phyloP scores from a whole-genome alignment of 2,113 vertebrate species.

The Passer montanus region DNA sequence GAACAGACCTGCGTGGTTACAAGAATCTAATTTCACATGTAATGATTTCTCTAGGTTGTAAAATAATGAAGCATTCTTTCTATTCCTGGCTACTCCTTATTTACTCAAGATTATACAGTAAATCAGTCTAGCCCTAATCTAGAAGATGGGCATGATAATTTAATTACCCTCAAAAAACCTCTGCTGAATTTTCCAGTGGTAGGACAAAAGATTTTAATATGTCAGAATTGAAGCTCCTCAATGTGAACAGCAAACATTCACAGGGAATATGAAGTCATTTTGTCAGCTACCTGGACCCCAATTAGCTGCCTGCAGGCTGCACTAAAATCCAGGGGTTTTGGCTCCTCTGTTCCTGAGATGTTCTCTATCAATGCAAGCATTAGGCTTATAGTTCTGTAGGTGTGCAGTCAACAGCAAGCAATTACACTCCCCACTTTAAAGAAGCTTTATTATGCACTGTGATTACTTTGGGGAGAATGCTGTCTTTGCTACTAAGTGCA shows the following conservation, averaged over 20 bases:
- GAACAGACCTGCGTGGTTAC: slow-evolving; percentile 21
- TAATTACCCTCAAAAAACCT: slow-evolving; percentile 7
- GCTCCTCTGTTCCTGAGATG: not conserved
- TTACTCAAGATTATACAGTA: not conserved
- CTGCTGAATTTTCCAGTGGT: not conserved
- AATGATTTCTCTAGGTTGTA: slow-evolving; percentile 34
- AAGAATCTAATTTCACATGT: slow-evolving; percentile 41
- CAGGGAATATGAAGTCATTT: not conserved
- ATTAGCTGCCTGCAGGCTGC: not conserved
- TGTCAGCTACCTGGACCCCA: not conserved
- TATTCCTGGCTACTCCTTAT: slow-evolving; percentile 8
- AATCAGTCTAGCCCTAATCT: slow-evolving; percentile 22
- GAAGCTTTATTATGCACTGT: not conserved
- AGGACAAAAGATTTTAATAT: not conserved
- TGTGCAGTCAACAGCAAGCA: not conserved
- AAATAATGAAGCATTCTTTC: slow-evolving; percentile 51
- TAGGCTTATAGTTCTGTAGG: not conserved
- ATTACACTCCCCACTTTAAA: not conserved
- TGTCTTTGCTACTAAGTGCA: not conserved
- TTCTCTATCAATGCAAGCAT: not conserved
- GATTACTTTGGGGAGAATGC: not conserved
- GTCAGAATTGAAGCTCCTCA: not conserved
- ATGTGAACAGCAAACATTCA: not conserved
- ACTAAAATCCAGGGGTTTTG: not conserved
- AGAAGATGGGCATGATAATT: slow-evolving; percentile 38